Base-by-base conservation (phyloP, 2,888 invertebrate species). In the Molanna angustata region DNA sequence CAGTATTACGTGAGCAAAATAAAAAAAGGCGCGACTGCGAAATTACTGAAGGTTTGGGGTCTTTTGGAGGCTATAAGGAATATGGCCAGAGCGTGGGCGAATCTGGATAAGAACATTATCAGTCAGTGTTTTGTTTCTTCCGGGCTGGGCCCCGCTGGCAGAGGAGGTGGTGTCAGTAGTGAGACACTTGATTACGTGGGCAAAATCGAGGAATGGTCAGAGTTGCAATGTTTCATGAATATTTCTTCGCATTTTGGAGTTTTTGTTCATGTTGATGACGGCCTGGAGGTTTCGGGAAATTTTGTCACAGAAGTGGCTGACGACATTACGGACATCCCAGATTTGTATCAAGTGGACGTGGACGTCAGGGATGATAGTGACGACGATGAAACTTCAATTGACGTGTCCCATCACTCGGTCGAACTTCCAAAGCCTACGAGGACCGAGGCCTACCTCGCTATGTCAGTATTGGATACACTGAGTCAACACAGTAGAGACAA, bases 201-300 rank as follows among this genome's bases (percentile, higher is more conserved):
- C 6, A 41, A 49, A 16, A 35, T 49, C 32, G 49, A 49, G 4
- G 49, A 49, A 20, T 49, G 49, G 49, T 32, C 41, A 13, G 49
- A 49, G 14, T n/a, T 49, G n/a, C 40, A 31, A 31, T 49, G 49
- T 31, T 49, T 49, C 40, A 40, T 49, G 14, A 32, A 49, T 9
- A 22, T 22, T 4, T 32, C 40, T 7, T 11, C 13, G 9, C 19
- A 17, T 7, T 49, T 49, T 31, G 18, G 41, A 2, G 49, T 41
- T 9, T 49, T 49, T 49, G 49, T 41, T 13, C 27, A 40, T 39
- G 41, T 41, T 18, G 49, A 49, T 14, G 31, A 49, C 14, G 16
- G n/a, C 1, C 31, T 49, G n/a, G 49, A 49, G 20, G 32, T 20
- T 14, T 41, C 18, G 16, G 40, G 41, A 2, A 49, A 41, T 19